These are phyloP conservation scores for Dissostichus mawsoni DNA, from an alignment of 2,113 vertebrate species.

Conservation along the genomic window DNA sequence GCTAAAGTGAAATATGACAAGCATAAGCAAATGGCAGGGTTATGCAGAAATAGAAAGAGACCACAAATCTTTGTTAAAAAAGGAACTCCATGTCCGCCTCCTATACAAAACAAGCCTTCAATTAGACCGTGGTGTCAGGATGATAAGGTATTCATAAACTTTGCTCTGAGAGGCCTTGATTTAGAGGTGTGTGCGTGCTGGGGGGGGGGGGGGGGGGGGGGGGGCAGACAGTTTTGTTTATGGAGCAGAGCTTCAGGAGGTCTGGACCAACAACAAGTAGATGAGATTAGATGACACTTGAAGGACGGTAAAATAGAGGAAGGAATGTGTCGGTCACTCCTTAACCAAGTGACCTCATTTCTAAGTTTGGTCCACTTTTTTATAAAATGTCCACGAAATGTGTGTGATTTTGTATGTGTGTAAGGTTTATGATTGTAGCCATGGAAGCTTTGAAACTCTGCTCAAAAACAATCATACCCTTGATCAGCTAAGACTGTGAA, in stretches of 20 bases:
- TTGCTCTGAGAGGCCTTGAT: conserved; percentile 28
- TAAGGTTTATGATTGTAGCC: neutral
- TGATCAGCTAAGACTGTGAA: neutral
- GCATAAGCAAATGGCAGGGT: conserved; percentile 23
- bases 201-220: neutral
- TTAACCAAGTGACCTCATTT: conserved; percentile 9
- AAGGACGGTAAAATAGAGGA: conserved; percentile 7
- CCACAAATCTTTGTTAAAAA: conserved; percentile 14
- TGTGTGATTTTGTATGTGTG: neutral
- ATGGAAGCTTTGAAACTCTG: conserved; percentile 3
- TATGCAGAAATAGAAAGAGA: neutral
- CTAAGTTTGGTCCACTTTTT: neutral
- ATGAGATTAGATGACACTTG: conserved; percentile 36
- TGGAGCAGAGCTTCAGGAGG: conserved; percentile 40
- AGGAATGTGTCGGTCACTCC: conserved; percentile 44
- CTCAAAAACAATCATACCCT: neutral
- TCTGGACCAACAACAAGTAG: conserved; percentile 38
- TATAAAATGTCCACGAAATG: neutral
- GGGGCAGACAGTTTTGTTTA: conserved; percentile 44
- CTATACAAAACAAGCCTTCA: conserved; percentile 12
- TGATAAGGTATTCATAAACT: conserved; percentile 38
- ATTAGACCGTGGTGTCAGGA: conserved; percentile 38
- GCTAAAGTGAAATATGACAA: conserved; percentile 30
- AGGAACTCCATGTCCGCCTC: neutral
- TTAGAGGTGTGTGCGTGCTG: conserved; percentile 1